phyloP scores from a whole-genome alignment of 1,140 invertebrate species.

The Homarus americanus region DNA sequence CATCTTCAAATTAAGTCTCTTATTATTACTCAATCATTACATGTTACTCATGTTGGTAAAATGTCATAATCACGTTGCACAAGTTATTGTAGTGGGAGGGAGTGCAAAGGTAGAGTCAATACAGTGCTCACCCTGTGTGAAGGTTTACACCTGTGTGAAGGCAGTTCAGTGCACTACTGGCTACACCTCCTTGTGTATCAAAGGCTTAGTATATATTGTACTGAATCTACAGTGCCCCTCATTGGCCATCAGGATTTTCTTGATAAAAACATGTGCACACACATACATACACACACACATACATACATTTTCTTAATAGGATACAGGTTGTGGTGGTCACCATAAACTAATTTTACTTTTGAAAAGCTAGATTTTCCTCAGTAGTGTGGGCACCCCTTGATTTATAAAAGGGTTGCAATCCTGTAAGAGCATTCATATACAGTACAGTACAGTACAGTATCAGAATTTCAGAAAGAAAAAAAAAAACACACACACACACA shows the following conservation, averaged over 20 bases:
- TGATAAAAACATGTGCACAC: constrained; percentile 5
- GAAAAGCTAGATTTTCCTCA: no score
- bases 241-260: no score
- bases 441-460: no score
- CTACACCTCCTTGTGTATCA: no score
- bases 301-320: not conserved
- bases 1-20: not conserved
- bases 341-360: not conserved
- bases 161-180: no score
- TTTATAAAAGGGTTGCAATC: no score
- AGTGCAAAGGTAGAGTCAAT: not conserved
- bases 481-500: no score
- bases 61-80: not conserved
- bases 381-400: no score
- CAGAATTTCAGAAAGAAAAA: no score
- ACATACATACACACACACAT: not conserved
- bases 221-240: not conserved
- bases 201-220: not conserved
- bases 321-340: no score
- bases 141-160: not conserved
- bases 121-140: not conserved
- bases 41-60: not conserved
- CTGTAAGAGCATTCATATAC: no score
- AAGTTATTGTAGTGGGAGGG: not conserved
- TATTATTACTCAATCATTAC: not conserved